Conservation (phyloP, 2,888 invertebrate genomes). For the Drosophila suboccidentalis region DNA sequence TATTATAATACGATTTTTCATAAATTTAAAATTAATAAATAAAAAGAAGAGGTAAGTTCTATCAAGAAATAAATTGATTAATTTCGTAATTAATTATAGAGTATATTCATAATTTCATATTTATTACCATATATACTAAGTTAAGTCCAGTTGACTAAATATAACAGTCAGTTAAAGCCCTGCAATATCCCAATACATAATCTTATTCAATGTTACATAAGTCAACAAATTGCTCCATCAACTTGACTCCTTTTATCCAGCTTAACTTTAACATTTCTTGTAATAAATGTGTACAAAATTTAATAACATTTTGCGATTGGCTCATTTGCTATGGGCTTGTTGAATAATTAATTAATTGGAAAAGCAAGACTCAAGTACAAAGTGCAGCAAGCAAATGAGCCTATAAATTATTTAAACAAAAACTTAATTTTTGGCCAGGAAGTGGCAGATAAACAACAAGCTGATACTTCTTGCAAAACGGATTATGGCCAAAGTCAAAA, state of each 20-base stretch:
- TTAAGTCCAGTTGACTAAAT: not conserved
- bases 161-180: too few species aligned
- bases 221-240: slow-evolving; percentile 1
- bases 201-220: not conserved
- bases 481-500: slow-evolving; percentile 41
- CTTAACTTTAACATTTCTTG: slow-evolving; percentile 1
- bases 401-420: slow-evolving; percentile 66
- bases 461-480: slow-evolving; percentile 11
- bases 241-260: too few species aligned
- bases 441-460: slow-evolving; percentile 48
- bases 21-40: not conserved
- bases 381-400: slow-evolving; percentile 50
- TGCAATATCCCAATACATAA: not conserved
- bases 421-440: slow-evolving; percentile 67
- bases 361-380: slow-evolving; percentile 41
- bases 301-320: slow-evolving; percentile 16
- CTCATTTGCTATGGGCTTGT: slow-evolving; percentile 28
- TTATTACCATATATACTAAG: not conserved
- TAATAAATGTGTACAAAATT: slow-evolving; percentile 17
- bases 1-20: not conserved
- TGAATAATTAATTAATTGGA: slow-evolving; percentile 64
- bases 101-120: not conserved
- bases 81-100: not conserved
- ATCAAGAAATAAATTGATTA: not conserved
- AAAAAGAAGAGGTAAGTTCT: not conserved